Evolutionary conservation across 2,888 invertebrate genomes (phyloP).

Genomic region (Sinodicranocentrus sp.): DNA sequence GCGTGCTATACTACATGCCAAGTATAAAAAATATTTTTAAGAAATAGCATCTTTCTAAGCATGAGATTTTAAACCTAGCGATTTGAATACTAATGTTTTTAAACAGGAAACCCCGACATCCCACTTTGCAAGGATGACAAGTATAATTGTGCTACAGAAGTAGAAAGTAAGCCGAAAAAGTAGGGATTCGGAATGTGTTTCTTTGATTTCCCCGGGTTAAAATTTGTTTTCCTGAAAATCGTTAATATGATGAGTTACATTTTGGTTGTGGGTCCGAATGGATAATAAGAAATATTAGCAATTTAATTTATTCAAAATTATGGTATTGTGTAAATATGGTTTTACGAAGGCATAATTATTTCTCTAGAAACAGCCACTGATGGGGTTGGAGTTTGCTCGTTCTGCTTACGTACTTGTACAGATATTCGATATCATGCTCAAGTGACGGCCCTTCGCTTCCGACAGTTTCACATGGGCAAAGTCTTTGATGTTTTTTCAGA

Average conservation of each 20-base stretch:
- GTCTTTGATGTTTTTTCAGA: neutral
- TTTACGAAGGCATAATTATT: too few relatives aligned
- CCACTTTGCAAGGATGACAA: neutral
- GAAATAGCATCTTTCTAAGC: too few relatives aligned
- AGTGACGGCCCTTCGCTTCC: slow-evolving; percentile 36
- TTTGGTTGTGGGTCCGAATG: too few relatives aligned
- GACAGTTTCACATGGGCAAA: neutral
- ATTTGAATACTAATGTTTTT: too few relatives aligned
- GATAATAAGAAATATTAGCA: too few relatives aligned
- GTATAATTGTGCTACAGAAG: slow-evolving; percentile 64
- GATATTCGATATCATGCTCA: slow-evolving; percentile 68
- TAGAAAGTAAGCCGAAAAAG: slow-evolving; percentile 70
- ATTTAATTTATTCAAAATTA: too few relatives aligned
- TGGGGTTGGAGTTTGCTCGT: neutral
- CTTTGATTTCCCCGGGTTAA: neutral
- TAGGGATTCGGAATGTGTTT: too few relatives aligned
- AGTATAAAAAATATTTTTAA: too few relatives aligned
- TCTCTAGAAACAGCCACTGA: neutral
- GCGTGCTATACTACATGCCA: slow-evolving; percentile 74
- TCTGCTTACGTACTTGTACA: slow-evolving; percentile 58
- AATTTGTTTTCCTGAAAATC: too few relatives aligned
- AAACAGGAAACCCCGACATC: neutral
- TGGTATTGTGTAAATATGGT: too few relatives aligned
- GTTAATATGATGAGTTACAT: too few relatives aligned
- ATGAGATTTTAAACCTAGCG: too few relatives aligned